These are phyloP conservation scores for Macrostomum lignano DNA, from an alignment of 1,140 invertebrate genomes.

Conservation along the genomic window DNA sequence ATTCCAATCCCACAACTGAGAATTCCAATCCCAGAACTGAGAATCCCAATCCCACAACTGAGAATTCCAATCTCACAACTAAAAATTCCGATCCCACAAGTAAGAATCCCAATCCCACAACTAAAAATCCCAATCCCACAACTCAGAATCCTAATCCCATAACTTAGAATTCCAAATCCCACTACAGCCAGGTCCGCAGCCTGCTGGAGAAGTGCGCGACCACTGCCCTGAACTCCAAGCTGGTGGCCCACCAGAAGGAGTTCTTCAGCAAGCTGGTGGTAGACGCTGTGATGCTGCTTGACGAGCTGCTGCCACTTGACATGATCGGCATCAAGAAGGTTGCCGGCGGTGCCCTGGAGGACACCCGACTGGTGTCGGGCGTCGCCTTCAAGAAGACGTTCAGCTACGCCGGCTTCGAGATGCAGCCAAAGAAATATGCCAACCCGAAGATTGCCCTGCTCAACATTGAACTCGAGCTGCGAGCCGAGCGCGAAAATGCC, in stretches of 20 bases:
- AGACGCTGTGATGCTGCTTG: constrained; percentile 68
- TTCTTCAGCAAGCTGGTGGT: constrained; percentile 93
- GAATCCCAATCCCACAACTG: no score
- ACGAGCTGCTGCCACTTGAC: constrained; percentile 69
- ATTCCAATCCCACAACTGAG: no score
- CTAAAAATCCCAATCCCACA: no score
- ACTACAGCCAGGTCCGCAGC: constrained; percentile 38
- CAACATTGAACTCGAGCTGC: constrained; percentile 88
- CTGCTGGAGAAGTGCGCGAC: constrained; percentile 71
- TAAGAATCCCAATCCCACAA: no score
- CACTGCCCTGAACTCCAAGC: constrained; percentile 78
- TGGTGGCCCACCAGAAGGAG: constrained; percentile 71
- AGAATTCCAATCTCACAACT: no score
- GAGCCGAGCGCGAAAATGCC: constrained; percentile 88
- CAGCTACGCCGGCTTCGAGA: constrained; percentile 97
- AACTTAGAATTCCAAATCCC: constrained; percentile 6
- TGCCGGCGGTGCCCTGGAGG: constrained; percentile 66
- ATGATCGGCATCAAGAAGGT: constrained; percentile 99
- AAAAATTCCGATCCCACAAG: no score
- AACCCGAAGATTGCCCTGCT: constrained; percentile 78
- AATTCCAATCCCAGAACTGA: no score
- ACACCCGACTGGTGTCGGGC: constrained; percentile 62
- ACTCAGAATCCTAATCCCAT: constrained; percentile 1
- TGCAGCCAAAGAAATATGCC: constrained; percentile 79
- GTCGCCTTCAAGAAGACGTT: constrained; percentile 99